Conservation (phyloP, 2,113 vertebrate genomes). For the Proteles cristata region DNA sequence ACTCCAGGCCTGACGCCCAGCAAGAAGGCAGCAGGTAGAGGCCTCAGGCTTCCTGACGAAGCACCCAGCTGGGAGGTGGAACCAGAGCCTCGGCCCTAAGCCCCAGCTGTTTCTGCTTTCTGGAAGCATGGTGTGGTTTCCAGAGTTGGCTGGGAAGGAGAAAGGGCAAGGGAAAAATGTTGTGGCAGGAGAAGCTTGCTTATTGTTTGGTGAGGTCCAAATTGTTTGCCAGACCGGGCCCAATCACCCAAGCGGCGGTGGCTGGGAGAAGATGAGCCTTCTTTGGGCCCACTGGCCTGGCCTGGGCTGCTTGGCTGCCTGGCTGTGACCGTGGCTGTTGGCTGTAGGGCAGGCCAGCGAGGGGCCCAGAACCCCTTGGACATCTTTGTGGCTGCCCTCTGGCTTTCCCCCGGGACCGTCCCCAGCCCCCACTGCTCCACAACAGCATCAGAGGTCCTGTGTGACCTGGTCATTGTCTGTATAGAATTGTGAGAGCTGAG, state of each 20-base stretch:
- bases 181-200: not conserved
- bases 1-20: not conserved
- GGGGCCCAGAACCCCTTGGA: not conserved
- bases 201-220: not conserved
- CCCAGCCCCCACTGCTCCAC: not conserved
- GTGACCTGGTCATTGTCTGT: not conserved
- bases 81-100: fast-evolving
- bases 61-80: not conserved
- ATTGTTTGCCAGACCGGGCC: not conserved
- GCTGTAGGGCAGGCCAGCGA: not conserved
- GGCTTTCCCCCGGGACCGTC: not conserved
- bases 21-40: not conserved
- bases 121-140: conserved; percentile 1
- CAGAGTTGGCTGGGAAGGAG: not conserved
- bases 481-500: not conserved
- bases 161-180: not conserved
- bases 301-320: not conserved
- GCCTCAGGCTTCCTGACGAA: not conserved
- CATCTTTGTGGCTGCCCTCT: not conserved
- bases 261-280: not conserved
- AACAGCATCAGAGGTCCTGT: not conserved
- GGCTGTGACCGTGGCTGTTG: fast-evolving
- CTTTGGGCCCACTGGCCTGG: not conserved
- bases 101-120: conserved; percentile 46
- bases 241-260: not conserved